phyloP scores from a whole-genome alignment of 2,113 vertebrate genomes.

The Mus spicilegus region DNA sequence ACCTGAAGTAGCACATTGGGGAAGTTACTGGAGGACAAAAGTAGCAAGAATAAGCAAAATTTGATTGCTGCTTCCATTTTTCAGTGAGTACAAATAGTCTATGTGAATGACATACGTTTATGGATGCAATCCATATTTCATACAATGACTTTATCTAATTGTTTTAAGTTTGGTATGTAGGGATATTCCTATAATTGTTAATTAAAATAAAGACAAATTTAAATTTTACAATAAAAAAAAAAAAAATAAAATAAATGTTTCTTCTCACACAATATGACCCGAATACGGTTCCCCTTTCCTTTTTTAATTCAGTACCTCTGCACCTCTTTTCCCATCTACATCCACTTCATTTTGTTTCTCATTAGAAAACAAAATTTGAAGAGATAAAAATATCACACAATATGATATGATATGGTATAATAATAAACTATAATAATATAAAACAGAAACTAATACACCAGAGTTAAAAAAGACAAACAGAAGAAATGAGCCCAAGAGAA shows the following conservation, averaged over 20 bases:
- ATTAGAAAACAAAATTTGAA: neutral
- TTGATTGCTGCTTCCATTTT: neutral
- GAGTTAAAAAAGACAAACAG: neutral
- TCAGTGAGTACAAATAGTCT: neutral
- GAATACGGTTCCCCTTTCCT: neutral
- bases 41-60: constrained; percentile 26
- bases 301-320: neutral
- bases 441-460: neutral
- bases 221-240: neutral
- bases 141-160: constrained; percentile 13
- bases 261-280: neutral
- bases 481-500: neutral
- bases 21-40: neutral
- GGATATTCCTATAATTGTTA: neutral
- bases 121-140: neutral
- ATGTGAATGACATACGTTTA: neutral
- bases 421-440: neutral
- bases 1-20: neutral
- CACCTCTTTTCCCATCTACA: neutral
- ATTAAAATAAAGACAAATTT: constrained; percentile 17
- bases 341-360: neutral
- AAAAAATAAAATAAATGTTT: no score
- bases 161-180: neutral
- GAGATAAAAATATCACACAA: neutral
- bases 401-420: neutral